Evolutionary conservation across 2,113 vertebrate genomes (phyloP).

Genomic region (Tachycineta bicolor): DNA sequence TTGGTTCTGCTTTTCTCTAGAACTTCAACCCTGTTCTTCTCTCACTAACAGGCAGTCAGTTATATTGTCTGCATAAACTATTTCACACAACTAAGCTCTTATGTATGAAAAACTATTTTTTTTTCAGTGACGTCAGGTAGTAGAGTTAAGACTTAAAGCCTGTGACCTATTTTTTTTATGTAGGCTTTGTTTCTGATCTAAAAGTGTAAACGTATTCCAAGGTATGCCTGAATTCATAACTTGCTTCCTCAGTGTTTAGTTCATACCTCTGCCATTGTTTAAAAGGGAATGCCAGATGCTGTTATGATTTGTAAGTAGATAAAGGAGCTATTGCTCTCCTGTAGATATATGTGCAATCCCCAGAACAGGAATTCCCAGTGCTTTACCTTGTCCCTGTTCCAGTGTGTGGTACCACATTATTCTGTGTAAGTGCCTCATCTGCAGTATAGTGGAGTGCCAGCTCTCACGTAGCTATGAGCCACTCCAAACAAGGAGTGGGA

Average conservation of each 20-base stretch:
- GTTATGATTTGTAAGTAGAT: background rate
- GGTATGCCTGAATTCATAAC: background rate
- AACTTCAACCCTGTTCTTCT: background rate
- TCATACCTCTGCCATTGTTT: background rate
- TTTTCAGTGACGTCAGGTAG: background rate
- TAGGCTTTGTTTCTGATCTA: background rate
- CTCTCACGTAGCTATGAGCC: background rate
- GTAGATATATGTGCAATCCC: background rate
- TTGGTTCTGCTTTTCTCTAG: background rate
- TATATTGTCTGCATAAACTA: background rate
- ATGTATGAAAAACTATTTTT: background rate
- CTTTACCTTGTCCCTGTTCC: fast-evolving
- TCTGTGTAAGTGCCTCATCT: background rate
- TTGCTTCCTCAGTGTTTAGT: background rate
- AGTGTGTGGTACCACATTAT: too few species aligned
- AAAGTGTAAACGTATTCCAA: background rate
- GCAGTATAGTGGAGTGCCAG: background rate
- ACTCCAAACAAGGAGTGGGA: background rate
- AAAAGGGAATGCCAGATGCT: background rate
- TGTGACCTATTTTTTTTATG: fast-evolving
- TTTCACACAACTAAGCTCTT: background rate
- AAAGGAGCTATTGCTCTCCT: background rate
- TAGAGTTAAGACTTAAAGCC: background rate
- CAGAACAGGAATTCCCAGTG: background rate
- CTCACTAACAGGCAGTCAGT: background rate